Evolutionary conservation across 2,888 invertebrate species (phyloP).

Genomic region (Icerya purchasi): DNA sequence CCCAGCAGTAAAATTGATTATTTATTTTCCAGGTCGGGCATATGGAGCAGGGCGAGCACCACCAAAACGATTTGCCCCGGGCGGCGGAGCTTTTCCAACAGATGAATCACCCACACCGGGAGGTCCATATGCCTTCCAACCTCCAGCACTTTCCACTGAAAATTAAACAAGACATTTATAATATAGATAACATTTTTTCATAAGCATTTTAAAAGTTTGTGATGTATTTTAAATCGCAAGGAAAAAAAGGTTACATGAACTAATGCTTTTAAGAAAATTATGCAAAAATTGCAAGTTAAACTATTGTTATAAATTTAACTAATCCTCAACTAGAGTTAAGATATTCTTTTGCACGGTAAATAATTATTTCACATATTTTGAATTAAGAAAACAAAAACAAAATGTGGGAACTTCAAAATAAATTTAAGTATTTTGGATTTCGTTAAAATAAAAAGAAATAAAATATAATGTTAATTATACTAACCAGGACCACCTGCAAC

Average conservation of each 20-base stretch:
- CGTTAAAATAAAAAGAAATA: too few relatives aligned
- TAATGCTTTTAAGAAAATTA: too few relatives aligned
- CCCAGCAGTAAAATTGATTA: neutral
- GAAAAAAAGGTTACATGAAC: too few relatives aligned
- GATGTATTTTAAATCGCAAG: neutral
- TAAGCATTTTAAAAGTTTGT: neutral
- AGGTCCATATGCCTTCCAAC: slow-evolving; percentile 8
- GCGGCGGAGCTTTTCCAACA: slow-evolving; percentile 3
- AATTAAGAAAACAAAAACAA: too few relatives aligned
- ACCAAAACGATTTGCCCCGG: slow-evolving; percentile 5
- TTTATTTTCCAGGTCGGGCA: slow-evolving; percentile 5
- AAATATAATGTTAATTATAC: too few relatives aligned
- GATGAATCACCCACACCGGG: neutral
- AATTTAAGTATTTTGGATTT: too few relatives aligned
- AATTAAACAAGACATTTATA: neutral
- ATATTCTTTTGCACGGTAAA: too few relatives aligned
- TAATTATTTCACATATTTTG: too few relatives aligned
- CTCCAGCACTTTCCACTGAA: slow-evolving; percentile 4
- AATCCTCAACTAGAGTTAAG: too few relatives aligned
- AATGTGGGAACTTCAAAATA: too few relatives aligned
- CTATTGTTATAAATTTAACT: too few relatives aligned
- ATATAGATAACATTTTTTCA: neutral
- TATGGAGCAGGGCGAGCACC: slow-evolving; percentile 7
- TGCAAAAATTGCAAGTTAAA: too few relatives aligned
- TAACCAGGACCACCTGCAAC: neutral